Conservation (phyloP, 2,797 vertebrate species). For the Lindbergichthys nudifrons region DNA sequence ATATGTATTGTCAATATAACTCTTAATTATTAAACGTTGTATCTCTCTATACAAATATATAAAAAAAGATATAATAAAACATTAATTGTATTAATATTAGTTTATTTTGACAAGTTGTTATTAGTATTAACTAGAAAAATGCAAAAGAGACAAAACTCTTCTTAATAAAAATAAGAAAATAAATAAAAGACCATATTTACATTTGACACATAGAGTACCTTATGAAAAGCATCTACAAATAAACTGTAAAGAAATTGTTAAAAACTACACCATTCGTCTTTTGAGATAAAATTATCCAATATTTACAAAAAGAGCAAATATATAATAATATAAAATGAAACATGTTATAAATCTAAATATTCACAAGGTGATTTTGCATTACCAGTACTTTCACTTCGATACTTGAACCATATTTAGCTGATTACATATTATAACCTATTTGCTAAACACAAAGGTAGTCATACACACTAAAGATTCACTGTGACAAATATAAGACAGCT, state of each 20-base stretch:
- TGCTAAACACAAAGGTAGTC: constrained; percentile 34
- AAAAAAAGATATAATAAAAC: background rate
- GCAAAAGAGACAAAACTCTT: too few species aligned
- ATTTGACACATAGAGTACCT: background rate
- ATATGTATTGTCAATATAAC: too few species aligned
- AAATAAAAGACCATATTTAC: background rate
- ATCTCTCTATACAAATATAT: too few species aligned
- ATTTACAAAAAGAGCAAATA: background rate
- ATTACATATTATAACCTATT: background rate
- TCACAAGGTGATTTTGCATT: background rate
- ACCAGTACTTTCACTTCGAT: background rate
- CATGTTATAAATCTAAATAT: too few species aligned
- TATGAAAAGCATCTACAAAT: background rate
- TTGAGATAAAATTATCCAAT: background rate
- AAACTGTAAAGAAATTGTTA: background rate
- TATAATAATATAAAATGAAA: too few species aligned
- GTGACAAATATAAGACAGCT: constrained; percentile 61
- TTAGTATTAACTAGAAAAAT: too few species aligned
- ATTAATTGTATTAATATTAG: too few species aligned
- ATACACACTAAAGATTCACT: constrained; percentile 29
- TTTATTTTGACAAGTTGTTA: too few species aligned
- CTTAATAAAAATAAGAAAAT: too few species aligned
- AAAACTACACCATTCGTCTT: constrained; percentile 1
- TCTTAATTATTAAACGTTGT: too few species aligned
- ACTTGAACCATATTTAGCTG: too few species aligned